Evolutionary conservation across 2,113 vertebrate genomes (phyloP), one percentile per base, ranked within the genome.

Genomic region (Junco hyemalis): DNA sequence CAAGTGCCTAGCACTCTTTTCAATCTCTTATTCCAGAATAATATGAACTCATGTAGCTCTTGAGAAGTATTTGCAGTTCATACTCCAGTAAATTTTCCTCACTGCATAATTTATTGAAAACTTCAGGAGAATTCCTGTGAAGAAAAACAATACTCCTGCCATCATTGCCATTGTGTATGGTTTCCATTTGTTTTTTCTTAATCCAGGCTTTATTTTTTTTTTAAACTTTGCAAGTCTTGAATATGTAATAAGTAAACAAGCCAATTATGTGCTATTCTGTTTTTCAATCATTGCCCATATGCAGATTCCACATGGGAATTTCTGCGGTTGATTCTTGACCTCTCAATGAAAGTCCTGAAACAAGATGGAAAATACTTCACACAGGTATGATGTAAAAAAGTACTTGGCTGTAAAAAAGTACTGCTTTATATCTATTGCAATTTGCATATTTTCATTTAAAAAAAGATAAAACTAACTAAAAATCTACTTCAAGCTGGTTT

Each of bases 261-360:
- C 10, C 25, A 57, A 5, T 72, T 53, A 36, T 36, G 36, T 59
- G 40, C 19, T 53, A 4, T 59, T 69, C 24, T 83, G 18, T 19
- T 90, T 86, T 73, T 57, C 47, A 65, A 88, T 89, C 14, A 5
- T 74, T 57, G 5, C 51, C 12, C 68, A 5, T 60, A 48, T 96
- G 76, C 81, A 99, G 99, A 99, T 98, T 99, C 99, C 14, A 99
- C 98, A 1, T 99, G 99, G 99, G 99, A 99, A 72, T 99, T 99
- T 97, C 97, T 99, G 42, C 98, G 98, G 80, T 98, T 99, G 96
- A 99, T 99, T 97, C 98, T 99, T 93, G 99, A 99, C 94, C 98
- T 99, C 91, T 99, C 99, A n/a, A 99, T 99, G 95, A 99, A 99
- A 97, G 99, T 99, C 79, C 96, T 99, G 96, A 99, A 99, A 91